Base-by-base conservation (phyloP, 1,140 invertebrate genomes). In the Caenorhabditis briggsae region DNA sequence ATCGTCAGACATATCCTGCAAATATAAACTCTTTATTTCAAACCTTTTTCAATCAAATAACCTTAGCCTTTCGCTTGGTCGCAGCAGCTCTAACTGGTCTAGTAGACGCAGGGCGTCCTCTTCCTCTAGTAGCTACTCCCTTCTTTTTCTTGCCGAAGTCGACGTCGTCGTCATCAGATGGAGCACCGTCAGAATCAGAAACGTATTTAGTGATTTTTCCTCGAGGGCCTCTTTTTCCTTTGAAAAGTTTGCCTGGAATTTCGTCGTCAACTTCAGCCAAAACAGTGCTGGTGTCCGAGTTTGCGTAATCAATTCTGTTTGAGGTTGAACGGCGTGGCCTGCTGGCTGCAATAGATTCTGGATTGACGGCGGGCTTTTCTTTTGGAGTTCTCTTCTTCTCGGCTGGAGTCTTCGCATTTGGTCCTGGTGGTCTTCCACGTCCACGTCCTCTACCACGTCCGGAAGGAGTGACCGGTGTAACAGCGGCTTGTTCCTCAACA, bases 211-310 rank as follows among this genome's bases (percentile, higher is more conserved):
- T 64, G 14, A 50, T 83, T 74, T 64, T 86, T 48, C 85, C 78
- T 23, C 86, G 82, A 16, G 61, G 65, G 20, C 70, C 58, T 9
- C 41, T 56, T n/a, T 55, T 41, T 55, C 86, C 82, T 58, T 84
- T 87, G 86, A 87, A 87, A 2, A 87, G 83, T 43, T 84, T 84
- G 43, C 89, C 89, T n/a, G 87, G 89, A 50, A 90, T 85, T 64
- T 89, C 89, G 46, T 89, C 89, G 82, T 89, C 89, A 9, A 89
- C 88, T 20, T 89, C 82, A 16, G 85, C 85, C 12, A 89, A 48
- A 64, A 87, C 87, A 14, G 90, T 91, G 61, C 85, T 83, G 25
- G 90, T 86, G 53, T 90, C 90, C 12, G 90, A 88, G 84, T 90
- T 88, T 5, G 90, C 90, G 59, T 90, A 90, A 50, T 90, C 90